A percentile compares a stretch with the other conserved stretches of the same genome.
Evolutionary conservation across 2,888 invertebrate genomes (phyloP).

Genomic region (Chouioia cunea): DNA sequence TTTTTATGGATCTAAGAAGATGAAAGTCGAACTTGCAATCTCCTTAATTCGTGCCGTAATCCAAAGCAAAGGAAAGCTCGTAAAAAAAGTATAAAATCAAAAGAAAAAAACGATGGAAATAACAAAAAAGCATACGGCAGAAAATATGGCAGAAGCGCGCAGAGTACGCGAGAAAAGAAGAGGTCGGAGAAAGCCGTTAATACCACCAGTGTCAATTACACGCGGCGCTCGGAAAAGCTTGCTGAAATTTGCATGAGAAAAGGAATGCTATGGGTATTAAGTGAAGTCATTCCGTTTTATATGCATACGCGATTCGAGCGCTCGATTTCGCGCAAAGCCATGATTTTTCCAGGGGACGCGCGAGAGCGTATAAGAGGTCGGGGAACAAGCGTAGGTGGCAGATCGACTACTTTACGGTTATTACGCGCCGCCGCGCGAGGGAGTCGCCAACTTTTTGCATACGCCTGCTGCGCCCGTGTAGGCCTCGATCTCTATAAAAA

Average conservation of each 20-base stretch:
- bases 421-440: conserved; percentile 53
- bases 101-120: not conserved
- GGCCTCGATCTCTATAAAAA: conserved; percentile 40
- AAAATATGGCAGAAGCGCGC: not conserved
- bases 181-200: conserved; percentile 31
- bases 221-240: conserved; percentile 38
- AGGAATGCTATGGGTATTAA: conserved; percentile 58
- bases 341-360: conserved; percentile 61
- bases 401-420: conserved; percentile 61
- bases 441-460: conserved; percentile 52
- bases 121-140: conserved; percentile 11
- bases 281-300: conserved; percentile 58
- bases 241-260: conserved; percentile 50
- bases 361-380: conserved; percentile 13
- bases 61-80: not conserved
- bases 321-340: conserved; percentile 65
- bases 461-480: conserved; percentile 45
- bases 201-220: conserved; percentile 48
- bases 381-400: conserved; percentile 37
- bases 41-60: too few relatives aligned
- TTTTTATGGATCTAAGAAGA: too few relatives aligned
- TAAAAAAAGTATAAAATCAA: conserved; percentile 2
- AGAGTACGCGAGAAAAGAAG: conserved; percentile 15
- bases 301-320: conserved; percentile 59
- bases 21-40: too few relatives aligned